These are phyloP conservation scores for Balearica regulorum DNA, from an alignment of 2,797 vertebrate genomes.

Conservation along the genomic window DNA sequence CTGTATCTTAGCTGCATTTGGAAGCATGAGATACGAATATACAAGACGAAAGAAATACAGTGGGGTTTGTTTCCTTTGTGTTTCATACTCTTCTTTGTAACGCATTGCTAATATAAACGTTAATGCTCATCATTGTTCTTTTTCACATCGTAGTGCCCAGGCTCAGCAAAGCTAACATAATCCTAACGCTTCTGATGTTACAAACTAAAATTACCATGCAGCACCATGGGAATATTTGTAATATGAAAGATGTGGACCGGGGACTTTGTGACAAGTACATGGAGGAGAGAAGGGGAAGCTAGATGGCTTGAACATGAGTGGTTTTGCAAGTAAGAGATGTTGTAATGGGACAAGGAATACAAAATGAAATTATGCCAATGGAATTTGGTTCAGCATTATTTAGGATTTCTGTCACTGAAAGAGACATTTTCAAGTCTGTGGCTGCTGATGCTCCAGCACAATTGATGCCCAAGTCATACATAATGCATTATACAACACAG, in stretches of 20 bases:
- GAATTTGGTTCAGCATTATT: slow-evolving; percentile 31
- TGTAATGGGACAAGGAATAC: neutral
- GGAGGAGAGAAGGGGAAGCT: neutral
- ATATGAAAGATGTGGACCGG: neutral
- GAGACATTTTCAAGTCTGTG: slow-evolving; percentile 27
- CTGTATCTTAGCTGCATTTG: neutral
- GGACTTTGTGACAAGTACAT: neutral
- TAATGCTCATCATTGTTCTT: slow-evolving; percentile 16
- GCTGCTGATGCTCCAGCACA: slow-evolving; percentile 38
- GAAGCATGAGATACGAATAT: neutral
- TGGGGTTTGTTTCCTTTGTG: neutral
- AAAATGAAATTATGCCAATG: slow-evolving; percentile 23
- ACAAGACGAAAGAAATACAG: neutral
- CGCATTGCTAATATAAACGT: neutral
- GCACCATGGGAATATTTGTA: slow-evolving; percentile 15
- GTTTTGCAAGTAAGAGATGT: neutral
- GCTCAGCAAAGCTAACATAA: slow-evolving; percentile 7
- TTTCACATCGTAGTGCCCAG: neutral
- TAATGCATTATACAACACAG: slow-evolving; percentile 60
- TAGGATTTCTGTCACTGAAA: slow-evolving; percentile 36
- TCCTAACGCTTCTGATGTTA: slow-evolving; percentile 40
- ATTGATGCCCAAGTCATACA: slow-evolving; percentile 59
- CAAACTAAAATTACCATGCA: neutral
- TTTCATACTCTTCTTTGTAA: neutral
- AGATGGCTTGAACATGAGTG: neutral